Base-by-base conservation (phyloP, 1,140 invertebrate genomes). In the roundworm (Caenorhabditis elegans) region DNA sequence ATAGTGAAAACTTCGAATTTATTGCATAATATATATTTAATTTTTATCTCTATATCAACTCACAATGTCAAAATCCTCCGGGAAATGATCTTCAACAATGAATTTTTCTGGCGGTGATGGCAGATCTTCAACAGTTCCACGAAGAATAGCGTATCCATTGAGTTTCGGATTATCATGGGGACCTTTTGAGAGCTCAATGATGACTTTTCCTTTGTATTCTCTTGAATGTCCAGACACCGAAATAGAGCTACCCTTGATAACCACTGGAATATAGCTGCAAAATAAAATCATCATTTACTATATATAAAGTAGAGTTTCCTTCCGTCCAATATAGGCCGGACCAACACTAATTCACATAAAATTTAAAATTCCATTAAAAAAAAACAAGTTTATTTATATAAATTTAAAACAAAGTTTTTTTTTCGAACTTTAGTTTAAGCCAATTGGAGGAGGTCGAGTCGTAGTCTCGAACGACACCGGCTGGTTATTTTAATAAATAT, bases 151-250 rank as follows among this genome's bases (percentile, higher is more conserved):
- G 10, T 39, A 70, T 43, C 60, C 60, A 39, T 70, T 70, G 34
- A 70, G n/a, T 70, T 70, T 70, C 34, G 60, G 60, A 39, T 70
- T 70, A n/a, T 70, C 60, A 39, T 70, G 31, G 8, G 60, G 34
- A 34, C 60, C 60, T 70, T 70, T 70, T 4, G 60, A 31, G 10
- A 70, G 39, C 43, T 70, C 60, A 13, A 70, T 70, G 8, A 39
- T 13, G 11, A 70, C 22, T 24, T 70, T 70, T 39, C 60, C 60
- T 2, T 22, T 22, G n/a, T 70, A 70, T 2, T 39, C 34, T 39
- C 22, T 70, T 3, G 34, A 24, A 22, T 70, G 31, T 11, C 34
- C 60, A 11, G 11, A 2, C 13, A 70, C 19, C 3, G 19, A 19
- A n/a, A 70, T 70, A 10, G n/a, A 39, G 6, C 28, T 70, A 4